Conservation (phyloP, 2,888 invertebrate genomes). For the Tipula lateralis region DNA sequence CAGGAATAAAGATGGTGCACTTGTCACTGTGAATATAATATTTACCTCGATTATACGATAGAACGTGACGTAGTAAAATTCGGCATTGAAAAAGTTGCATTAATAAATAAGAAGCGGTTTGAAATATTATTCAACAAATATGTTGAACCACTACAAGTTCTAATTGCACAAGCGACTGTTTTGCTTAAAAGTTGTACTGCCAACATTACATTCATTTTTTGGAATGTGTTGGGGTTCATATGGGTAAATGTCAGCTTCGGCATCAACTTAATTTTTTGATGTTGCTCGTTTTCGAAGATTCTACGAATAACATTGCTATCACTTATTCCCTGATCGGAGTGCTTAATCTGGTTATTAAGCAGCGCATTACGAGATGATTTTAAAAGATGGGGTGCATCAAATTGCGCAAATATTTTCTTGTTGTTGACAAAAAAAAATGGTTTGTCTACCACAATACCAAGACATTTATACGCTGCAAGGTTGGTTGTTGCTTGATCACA, state of each 20-base stretch:
- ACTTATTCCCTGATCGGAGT: not conserved
- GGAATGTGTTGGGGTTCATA: not conserved
- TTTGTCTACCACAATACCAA: not conserved
- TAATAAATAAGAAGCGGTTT: too few species aligned
- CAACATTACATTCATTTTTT: not conserved
- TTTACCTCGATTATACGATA: too few species aligned
- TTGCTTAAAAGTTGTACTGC: not conserved
- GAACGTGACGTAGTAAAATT: too few species aligned
- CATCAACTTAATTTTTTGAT: not conserved
- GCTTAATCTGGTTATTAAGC: not conserved
- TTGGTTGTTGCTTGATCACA: conserved; percentile 20
- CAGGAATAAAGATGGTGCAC: too few species aligned
- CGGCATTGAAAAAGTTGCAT: too few species aligned
- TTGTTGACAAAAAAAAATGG: not conserved
- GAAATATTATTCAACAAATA: too few species aligned
- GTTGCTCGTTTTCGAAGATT: not conserved
- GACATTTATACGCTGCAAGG: not conserved
- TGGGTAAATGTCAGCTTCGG: not conserved
- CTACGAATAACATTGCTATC: not conserved
- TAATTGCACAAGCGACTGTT: not conserved
- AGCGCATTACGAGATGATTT: not conserved
- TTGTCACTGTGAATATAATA: too few species aligned
- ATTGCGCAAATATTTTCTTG: not conserved
- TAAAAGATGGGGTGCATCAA: not conserved
- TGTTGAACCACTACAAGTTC: too few species aligned